Evolutionary conservation across 2,797 vertebrate species (phyloP), one percentile per base, ranked within the genome.

Genomic region (Thaleichthys pacificus): DNA sequence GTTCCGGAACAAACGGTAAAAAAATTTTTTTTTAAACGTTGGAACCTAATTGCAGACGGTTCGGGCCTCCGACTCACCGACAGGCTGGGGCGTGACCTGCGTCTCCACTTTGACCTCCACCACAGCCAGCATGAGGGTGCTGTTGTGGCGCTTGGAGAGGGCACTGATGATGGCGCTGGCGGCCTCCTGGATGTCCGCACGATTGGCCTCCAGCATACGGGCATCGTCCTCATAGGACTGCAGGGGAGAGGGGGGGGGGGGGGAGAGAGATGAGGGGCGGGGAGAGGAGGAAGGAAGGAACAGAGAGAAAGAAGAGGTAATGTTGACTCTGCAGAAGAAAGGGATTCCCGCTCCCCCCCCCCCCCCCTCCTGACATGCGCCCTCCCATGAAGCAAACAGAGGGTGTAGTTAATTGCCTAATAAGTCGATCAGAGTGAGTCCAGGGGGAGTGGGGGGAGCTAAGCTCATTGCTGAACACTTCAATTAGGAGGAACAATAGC

Each of bases 81-180:
- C 77, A 21, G 93, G 79, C 54, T 86, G 79, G 5, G 91, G 87
- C 66, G 89, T 78, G 49, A 93, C 87, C 0, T 88, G 89, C 0
- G 93, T 94, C 88, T 96, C 95, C 73, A 98, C 93, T 79, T 97
- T 97, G 80, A 98, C 96, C 91, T 98, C 96, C 3, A 94, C 92
- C 75, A 99, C 88, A 0, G 97, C 95, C 75, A 95, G 81, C 88
- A 98, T 93, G 66, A 96, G 74, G 0, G 94, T 96, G 90, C 95
- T 96, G 91, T 98, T 98, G 24, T 94, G 96, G 22, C 91, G 87
- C 83, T 94, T 96, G 15, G 95, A 96, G 79, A 99, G 92, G 5
- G 94, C 92, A 0, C 89, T 84, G 30, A 97, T 95, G 26, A 98
- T 91, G 76, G 91, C 90, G 0, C 92, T 94, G 21, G 94, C 94